phyloP scores from a whole-genome alignment of 2,888 invertebrate species.

The Polymixis flavicincta region DNA sequence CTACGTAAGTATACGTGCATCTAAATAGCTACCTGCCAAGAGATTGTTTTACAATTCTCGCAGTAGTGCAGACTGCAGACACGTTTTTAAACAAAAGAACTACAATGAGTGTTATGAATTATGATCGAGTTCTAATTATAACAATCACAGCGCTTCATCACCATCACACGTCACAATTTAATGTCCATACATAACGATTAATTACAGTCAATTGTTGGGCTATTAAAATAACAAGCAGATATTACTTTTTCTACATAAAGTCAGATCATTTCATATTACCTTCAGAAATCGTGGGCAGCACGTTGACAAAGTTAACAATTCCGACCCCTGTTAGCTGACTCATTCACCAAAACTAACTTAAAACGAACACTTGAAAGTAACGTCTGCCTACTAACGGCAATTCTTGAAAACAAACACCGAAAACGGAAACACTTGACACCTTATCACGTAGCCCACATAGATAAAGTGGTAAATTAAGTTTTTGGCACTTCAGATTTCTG shows the following conservation, averaged over 20 bases:
- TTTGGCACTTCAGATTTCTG: slow-evolving; percentile 78
- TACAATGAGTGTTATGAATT: slow-evolving; percentile 64
- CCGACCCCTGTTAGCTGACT: slow-evolving; percentile 90
- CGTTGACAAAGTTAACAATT: slow-evolving; percentile 89
- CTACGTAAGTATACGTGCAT: slow-evolving; percentile 24
- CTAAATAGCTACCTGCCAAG: slow-evolving; percentile 35
- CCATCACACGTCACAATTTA: slow-evolving; percentile 39
- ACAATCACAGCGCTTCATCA: slow-evolving; percentile 36
- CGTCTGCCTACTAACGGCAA: slow-evolving; percentile 73
- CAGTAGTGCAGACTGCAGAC: slow-evolving; percentile 39
- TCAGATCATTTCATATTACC: slow-evolving; percentile 75
- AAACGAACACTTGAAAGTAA: slow-evolving; percentile 79
- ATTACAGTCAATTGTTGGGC: slow-evolving; percentile 42
- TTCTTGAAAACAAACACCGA: slow-evolving; percentile 74
- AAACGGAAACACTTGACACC: slow-evolving; percentile 80
- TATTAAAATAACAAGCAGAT: slow-evolving; percentile 39
- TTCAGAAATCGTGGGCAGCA: slow-evolving; percentile 89
- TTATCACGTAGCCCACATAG: slow-evolving; percentile 87
- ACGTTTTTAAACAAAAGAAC: slow-evolving; percentile 66
- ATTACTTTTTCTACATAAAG: slow-evolving; percentile 11
- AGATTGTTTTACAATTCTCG: slow-evolving; percentile 59
- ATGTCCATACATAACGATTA: slow-evolving; percentile 48
- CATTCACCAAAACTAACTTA: slow-evolving; percentile 87
- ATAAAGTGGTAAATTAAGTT: slow-evolving; percentile 78
- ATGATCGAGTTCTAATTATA: slow-evolving; percentile 54